Evolutionary conservation across 2,888 invertebrate genomes (phyloP).

Genomic region (Palloptera scutellata): DNA sequence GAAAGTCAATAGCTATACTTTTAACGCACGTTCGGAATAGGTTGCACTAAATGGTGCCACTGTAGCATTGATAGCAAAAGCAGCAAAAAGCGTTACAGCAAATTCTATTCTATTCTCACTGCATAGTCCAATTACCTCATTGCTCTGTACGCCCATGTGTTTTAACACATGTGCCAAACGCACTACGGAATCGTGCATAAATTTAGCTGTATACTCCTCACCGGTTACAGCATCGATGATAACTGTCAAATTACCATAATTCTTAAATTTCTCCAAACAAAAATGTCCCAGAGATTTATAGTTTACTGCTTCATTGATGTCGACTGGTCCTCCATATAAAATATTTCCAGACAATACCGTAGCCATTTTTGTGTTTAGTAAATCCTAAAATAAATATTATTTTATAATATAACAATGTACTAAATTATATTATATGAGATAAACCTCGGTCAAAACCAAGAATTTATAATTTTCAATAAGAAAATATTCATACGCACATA

Average conservation of each 20-base stretch:
- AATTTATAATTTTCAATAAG: no score
- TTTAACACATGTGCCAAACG: slow-evolving; percentile 60
- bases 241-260: slow-evolving; percentile 65
- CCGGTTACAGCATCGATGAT: slow-evolving; percentile 62
- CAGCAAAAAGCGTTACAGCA: slow-evolving; percentile 65
- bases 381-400: no score
- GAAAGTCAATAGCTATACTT: no score
- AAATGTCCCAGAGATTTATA: slow-evolving; percentile 66
- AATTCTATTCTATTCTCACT: slow-evolving; percentile 70
- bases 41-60: slow-evolving; percentile 70
- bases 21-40: slow-evolving; percentile 66
- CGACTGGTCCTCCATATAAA: slow-evolving; percentile 56
- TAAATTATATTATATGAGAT: no score
- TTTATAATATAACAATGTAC: no score
- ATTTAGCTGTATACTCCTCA: slow-evolving; percentile 50
- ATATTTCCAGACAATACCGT: slow-evolving; percentile 57
- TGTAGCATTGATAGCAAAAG: slow-evolving; percentile 67
- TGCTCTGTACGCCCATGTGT: slow-evolving; percentile 64
- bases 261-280: slow-evolving; percentile 66
- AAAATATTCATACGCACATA: no score
- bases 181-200: slow-evolving; percentile 51
- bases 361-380: slow-evolving; percentile 40
- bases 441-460: no score
- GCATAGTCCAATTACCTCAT: slow-evolving; percentile 68
- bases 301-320: slow-evolving; percentile 40